Percentiles rank a stretch among this genome's conserved stretches.
These are phyloP conservation scores for Chlorodrepanis virens DNA, from an alignment of 2,113 vertebrate genomes.

Conservation along the genomic window DNA sequence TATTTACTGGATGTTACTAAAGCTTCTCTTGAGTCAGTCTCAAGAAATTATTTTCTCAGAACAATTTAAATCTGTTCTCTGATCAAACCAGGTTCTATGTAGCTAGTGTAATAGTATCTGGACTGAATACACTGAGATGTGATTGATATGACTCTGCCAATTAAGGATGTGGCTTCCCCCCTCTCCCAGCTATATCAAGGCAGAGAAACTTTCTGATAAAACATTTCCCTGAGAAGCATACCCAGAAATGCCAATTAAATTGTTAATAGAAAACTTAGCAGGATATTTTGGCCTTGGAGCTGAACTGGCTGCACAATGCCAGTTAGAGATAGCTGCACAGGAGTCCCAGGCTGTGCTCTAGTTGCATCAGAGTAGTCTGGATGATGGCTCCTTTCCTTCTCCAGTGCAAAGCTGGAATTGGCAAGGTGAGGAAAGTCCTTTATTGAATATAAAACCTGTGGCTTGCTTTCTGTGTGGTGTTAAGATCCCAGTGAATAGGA, in stretches of 20 bases:
- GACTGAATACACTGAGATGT: neutral
- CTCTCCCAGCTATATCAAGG: neutral
- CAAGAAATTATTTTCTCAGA: neutral
- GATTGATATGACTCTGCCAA: neutral
- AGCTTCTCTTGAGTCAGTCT: neutral
- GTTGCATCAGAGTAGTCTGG: neutral
- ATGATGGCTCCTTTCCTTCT: neutral
- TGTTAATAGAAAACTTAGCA: neutral
- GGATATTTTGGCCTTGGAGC: neutral
- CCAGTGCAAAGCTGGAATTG: neutral
- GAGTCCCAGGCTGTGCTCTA: neutral
- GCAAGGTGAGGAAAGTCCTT: neutral
- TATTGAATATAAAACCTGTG: neutral
- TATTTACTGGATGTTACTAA: neutral
- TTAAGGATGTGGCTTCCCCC: neutral
- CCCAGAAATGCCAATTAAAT: neutral
- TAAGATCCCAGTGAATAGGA: neutral
- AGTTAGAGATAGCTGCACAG: fast-evolving
- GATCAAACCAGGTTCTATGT: neutral
- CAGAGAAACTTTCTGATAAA: neutral
- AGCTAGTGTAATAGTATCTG: neutral
- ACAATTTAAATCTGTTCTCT: neutral
- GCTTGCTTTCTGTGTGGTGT: neutral
- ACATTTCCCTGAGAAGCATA: neutral
- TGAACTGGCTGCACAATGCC: neutral